Conservation (phyloP, 2,797 vertebrate species). For the Gallinago nigripennis region DNA sequence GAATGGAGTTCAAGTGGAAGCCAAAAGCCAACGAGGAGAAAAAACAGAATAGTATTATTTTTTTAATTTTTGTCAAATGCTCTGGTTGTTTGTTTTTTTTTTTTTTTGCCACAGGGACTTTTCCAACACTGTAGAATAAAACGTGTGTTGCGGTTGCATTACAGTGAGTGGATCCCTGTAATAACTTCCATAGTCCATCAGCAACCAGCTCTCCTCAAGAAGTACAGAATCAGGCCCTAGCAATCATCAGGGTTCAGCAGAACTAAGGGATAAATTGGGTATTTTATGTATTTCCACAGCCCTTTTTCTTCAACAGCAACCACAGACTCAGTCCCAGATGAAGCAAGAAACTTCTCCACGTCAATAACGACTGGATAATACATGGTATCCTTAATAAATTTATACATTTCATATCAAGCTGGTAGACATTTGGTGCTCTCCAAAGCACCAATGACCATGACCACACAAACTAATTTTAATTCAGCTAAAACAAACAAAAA, state of each 20-base stretch:
- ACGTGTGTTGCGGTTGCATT: accelerated
- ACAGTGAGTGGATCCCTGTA: background rate
- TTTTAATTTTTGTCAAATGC: background rate
- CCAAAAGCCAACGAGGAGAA: background rate
- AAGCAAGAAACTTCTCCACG: background rate
- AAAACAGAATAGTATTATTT: background rate
- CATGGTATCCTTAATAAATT: background rate
- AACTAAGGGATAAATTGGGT: background rate
- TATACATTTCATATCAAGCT: background rate
- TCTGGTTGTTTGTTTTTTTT: background rate
- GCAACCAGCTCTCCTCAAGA: background rate
- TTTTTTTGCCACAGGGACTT: background rate
- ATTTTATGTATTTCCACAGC: background rate
- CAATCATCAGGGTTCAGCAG: background rate
- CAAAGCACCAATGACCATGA: background rate
- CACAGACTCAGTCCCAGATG: background rate
- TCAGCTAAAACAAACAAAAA: background rate
- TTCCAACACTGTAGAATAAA: background rate
- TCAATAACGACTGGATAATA: background rate
- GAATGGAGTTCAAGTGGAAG: background rate
- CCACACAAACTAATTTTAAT: background rate
- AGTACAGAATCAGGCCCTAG: background rate
- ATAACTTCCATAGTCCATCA: background rate
- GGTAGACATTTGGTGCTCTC: background rate
- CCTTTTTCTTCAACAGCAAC: background rate